Evolutionary conservation across 2,113 vertebrate species (phyloP), one percentile per base, ranked within the genome.

Genomic region (Falco punctatus): DNA sequence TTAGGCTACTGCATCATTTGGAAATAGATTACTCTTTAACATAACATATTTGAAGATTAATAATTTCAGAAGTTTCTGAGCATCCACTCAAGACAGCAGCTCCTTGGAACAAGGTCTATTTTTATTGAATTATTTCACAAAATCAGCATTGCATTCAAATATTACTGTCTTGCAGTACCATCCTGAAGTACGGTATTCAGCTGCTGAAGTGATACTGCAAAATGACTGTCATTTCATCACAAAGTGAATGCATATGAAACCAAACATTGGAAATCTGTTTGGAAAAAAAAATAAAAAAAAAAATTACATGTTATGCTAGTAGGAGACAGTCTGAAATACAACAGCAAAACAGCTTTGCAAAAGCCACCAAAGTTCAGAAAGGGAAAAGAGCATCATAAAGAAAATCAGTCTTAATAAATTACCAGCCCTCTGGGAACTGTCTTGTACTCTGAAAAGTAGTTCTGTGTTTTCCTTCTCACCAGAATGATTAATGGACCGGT

Each of bases 401-500:
- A 85, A 79, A 90, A 87, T 49, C 3, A 6, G 54, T n/a, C 51
- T 61, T 69, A 58, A 84, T 75, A 64, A 87, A 88, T 82, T 71
- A 72, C 62, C 21, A 1, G 10, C 48, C 73, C 71, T 83, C n/a
- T 30, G 72, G 66, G 85, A 65, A 73, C 51, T 87, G 66, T 65
- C 54, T 90, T 69, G 44, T 69, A 19, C 30, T 93, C 78, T 79
- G 90, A 46, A 59, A 59, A 81, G 78, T 49, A 75, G 54, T 90
- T 90, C 42, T 57, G 70, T 70, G 40, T 27, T 30, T 89, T 94
- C 21, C 38, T 89, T 10, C 61, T 89, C 69, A 62, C 44, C 72
- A 59, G 89, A 33, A 35, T 77, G 87, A 91, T 96, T 86, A 94
- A 91, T 85, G 88, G 74, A 33, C 86, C 54, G 49, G 28, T 30